Evolutionary conservation across 2,797 vertebrate species (phyloP).

Genomic region (Chloroceryle inda): DNA sequence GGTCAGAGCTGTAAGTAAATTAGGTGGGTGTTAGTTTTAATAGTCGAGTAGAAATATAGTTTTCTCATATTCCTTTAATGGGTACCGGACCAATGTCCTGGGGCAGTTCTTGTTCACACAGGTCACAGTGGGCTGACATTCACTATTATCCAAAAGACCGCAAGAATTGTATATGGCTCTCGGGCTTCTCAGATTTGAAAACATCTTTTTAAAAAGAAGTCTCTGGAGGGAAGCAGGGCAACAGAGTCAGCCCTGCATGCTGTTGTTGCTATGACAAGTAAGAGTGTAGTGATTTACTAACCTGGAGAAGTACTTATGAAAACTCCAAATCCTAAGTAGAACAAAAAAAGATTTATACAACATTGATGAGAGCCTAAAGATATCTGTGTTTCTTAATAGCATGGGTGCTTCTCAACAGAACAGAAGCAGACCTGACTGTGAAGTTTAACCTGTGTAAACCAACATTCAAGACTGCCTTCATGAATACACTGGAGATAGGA

Average conservation of each 20-base stretch:
- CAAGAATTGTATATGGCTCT: neutral
- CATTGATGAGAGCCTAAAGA: neutral
- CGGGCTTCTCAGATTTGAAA: neutral
- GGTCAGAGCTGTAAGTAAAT: neutral
- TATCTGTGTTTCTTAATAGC: constrained; percentile 11
- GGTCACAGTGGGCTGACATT: neutral
- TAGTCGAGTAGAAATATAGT: neutral
- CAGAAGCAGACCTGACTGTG: neutral
- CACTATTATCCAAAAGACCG: neutral
- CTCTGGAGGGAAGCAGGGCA: neutral
- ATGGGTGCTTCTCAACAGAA: neutral
- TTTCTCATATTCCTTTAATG: neutral
- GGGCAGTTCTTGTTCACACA: neutral
- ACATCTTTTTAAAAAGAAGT: neutral
- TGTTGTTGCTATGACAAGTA: neutral
- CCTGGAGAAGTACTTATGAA: neutral
- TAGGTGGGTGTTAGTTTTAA: neutral
- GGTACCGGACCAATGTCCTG: neutral
- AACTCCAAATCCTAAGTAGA: neutral
- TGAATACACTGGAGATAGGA: constrained; percentile 2
- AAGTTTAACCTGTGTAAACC: neutral
- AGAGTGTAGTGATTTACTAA: neutral
- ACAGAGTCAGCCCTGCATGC: neutral
- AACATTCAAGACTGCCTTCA: neutral
- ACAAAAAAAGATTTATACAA: neutral